These are phyloP conservation scores for Coilia nasus DNA, from an alignment of 2,797 vertebrate genomes.

Conservation along the genomic window DNA sequence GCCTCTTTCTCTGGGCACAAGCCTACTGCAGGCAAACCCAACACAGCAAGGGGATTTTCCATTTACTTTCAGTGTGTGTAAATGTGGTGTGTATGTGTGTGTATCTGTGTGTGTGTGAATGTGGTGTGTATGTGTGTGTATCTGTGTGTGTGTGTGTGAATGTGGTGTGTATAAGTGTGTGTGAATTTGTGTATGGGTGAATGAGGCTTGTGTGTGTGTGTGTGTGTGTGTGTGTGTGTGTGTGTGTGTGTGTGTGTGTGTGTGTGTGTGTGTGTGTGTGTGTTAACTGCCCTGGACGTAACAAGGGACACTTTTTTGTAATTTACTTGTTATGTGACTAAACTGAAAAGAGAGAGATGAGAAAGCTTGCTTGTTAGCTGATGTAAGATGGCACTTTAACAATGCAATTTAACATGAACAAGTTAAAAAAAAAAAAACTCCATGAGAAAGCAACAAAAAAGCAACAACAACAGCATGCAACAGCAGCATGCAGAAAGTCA, in stretches of 20 bases:
- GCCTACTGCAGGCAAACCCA: not conserved
- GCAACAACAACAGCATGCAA: not conserved
- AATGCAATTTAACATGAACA: slow-evolving; percentile 13
- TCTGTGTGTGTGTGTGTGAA: not conserved
- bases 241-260: not conserved
- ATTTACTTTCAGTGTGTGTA: not conserved
- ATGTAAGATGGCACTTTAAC: slow-evolving; percentile 13
- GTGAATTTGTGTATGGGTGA: not conserved
- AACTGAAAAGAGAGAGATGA: slow-evolving; percentile 10
- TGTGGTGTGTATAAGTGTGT: not conserved
- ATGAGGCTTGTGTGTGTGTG: not conserved
- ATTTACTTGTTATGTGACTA: slow-evolving; percentile 20
- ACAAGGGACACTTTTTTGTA: slow-evolving; percentile 18
- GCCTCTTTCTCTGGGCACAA: not conserved
- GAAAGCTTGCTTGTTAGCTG: slow-evolving; percentile 1
- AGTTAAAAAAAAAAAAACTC: not conserved
- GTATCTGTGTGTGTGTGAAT: too few relatives aligned
- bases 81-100: too few relatives aligned
- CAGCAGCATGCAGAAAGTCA: not conserved
- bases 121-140: not conserved
- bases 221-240: not conserved
- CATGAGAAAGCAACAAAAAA: not conserved
- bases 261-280: not conserved
- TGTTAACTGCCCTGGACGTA: not conserved
- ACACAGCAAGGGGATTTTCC: not conserved